A percentile compares a stretch with the other conserved stretches of the same genome.
phyloP scores from a whole-genome alignment of 2,888 invertebrate species.

The Sinotaia quadrata region DNA sequence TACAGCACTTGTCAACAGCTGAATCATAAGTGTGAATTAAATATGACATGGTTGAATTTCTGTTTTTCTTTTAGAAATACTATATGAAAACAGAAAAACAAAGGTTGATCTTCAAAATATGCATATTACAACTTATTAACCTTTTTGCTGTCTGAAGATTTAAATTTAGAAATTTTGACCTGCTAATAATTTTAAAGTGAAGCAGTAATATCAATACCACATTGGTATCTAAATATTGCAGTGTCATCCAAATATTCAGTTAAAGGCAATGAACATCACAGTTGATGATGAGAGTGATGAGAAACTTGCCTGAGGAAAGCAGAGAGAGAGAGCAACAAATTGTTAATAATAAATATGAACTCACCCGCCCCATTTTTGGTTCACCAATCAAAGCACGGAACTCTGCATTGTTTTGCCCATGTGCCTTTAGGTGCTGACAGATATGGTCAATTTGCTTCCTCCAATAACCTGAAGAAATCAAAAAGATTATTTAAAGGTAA shows the following conservation, averaged over 20 bases:
- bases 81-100: too few species aligned
- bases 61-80: too few species aligned
- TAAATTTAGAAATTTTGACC: too few species aligned
- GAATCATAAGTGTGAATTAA: too few species aligned
- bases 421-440: constrained; percentile 70
- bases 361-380: constrained; percentile 72
- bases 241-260: too few species aligned
- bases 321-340: not conserved
- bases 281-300: not conserved
- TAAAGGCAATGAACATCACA: not conserved
- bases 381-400: constrained; percentile 72
- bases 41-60: too few species aligned
- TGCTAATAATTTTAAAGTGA: too few species aligned
- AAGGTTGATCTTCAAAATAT: constrained; percentile 21
- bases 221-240: too few species aligned
- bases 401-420: constrained; percentile 71
- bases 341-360: too few species aligned
- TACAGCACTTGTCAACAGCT: constrained; percentile 68
- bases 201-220: too few species aligned
- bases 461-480: constrained; percentile 69
- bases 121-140: too few species aligned
- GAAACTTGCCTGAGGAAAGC: constrained; percentile 30
- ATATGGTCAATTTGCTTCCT: constrained; percentile 72
- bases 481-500: not conserved
- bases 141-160: too few species aligned